Evolutionary conservation across 2,888 invertebrate genomes (phyloP).

Genomic region (Macrosoma leucophasiata): DNA sequence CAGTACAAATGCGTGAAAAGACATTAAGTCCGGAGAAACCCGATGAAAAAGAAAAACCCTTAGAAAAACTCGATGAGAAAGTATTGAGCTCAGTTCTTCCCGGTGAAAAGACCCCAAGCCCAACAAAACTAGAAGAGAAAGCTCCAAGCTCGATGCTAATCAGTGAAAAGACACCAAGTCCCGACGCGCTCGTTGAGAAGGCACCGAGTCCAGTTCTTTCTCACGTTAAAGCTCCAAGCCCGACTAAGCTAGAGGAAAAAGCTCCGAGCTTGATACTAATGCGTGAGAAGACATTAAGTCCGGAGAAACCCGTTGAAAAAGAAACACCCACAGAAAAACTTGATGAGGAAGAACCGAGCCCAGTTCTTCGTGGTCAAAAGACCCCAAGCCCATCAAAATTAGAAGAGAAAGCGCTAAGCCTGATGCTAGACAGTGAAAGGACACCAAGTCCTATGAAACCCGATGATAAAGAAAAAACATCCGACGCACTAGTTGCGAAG

Average conservation of each 20-base stretch:
- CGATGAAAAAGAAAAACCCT: neutral
- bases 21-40: neutral
- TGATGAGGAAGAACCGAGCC: too few species aligned
- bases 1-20: neutral
- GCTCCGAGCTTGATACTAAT: too few species aligned
- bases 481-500: conserved; percentile 7
- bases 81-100: neutral
- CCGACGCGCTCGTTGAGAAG: neutral
- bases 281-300: too few species aligned
- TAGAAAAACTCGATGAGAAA: neutral
- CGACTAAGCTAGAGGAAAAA: conserved; percentile 1
- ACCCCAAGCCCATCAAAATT: too few species aligned
- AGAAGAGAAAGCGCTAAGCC: too few species aligned
- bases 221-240: conserved; percentile 1
- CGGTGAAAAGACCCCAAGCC: neutral
- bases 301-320: too few species aligned
- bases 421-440: too few species aligned
- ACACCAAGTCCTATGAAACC: conserved; percentile 5
- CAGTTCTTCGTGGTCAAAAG: too few species aligned
- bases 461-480: too few species aligned
- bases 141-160: neutral
- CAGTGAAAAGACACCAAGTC: neutral
- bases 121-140: neutral
- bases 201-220: conserved; percentile 3
- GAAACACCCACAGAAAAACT: too few species aligned